Conservation (phyloP, 2,888 invertebrate genomes). For the Bimastos eiseni region DNA sequence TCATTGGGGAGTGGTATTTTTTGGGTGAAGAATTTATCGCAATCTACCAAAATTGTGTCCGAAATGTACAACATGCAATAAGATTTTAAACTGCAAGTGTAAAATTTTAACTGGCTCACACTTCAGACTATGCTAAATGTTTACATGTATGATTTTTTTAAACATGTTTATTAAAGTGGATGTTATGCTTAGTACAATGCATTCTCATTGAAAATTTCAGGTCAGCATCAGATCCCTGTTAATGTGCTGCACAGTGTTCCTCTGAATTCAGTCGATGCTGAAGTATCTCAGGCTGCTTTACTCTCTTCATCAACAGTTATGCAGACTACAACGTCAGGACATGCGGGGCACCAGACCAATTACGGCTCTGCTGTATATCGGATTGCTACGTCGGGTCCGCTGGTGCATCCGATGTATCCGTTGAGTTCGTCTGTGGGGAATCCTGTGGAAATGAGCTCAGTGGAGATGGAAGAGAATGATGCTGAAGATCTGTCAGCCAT, state of each 20-base stretch:
- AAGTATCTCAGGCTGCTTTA: neutral
- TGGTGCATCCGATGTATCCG: neutral
- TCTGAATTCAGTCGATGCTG: neutral
- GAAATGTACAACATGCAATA: neutral
- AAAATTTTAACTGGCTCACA: neutral
- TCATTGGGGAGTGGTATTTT: neutral
- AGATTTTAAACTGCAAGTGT: neutral
- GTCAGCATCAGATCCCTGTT: constrained; percentile 4
- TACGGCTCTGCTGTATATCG: constrained; percentile 8
- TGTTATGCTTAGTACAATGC: neutral
- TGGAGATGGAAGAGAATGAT: constrained; percentile 24
- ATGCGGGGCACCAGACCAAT: neutral
- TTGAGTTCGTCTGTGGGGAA: neutral
- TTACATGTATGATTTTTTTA: neutral
- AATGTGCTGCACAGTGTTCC: neutral
- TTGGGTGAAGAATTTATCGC: neutral
- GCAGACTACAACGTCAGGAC: neutral
- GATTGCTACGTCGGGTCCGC: neutral
- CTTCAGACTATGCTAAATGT: neutral
- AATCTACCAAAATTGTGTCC: neutral
- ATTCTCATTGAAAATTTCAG: neutral
- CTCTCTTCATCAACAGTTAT: neutral
- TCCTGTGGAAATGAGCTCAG: neutral
- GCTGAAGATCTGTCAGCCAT: constrained; percentile 45
- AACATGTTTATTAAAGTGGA: neutral